phyloP scores from a whole-genome alignment of 2,888 invertebrate genomes.

The Loripinus fragilis region DNA sequence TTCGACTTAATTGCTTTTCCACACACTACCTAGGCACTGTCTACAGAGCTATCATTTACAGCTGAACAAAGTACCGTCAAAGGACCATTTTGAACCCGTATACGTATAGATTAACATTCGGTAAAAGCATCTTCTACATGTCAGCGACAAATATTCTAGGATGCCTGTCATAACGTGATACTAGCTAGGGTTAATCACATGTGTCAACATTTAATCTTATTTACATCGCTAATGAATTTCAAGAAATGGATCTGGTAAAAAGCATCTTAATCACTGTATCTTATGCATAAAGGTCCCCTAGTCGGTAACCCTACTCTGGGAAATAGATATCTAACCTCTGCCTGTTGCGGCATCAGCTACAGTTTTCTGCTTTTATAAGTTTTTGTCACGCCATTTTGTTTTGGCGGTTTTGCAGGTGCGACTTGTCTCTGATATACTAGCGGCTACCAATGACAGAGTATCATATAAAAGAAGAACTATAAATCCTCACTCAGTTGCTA shows the following conservation, averaged over 20 bases:
- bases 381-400: slow-evolving; percentile 44
- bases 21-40: neutral
- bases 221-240: slow-evolving; percentile 18
- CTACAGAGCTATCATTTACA: neutral
- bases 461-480: slow-evolving; percentile 14
- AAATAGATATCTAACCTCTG: slow-evolving; percentile 49
- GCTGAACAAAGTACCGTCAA: no score
- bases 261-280: slow-evolving; percentile 20
- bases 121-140: neutral
- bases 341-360: slow-evolving; percentile 42
- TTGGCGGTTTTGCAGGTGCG: slow-evolving; percentile 43
- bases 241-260: neutral
- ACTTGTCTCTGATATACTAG: slow-evolving; percentile 32
- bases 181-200: neutral
- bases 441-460: slow-evolving; percentile 14
- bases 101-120: no score
- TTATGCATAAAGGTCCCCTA: slow-evolving; percentile 36
- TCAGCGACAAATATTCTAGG: neutral
- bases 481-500: slow-evolving; percentile 46
- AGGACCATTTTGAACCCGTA: no score
- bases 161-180: slow-evolving; percentile 1
- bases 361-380: slow-evolving; percentile 33
- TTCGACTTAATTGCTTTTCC: neutral
- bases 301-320: slow-evolving; percentile 51
- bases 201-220: neutral